These are phyloP conservation scores for Drosophila vallismaia DNA, from an alignment of 2,888 invertebrate species.

Conservation along the genomic window DNA sequence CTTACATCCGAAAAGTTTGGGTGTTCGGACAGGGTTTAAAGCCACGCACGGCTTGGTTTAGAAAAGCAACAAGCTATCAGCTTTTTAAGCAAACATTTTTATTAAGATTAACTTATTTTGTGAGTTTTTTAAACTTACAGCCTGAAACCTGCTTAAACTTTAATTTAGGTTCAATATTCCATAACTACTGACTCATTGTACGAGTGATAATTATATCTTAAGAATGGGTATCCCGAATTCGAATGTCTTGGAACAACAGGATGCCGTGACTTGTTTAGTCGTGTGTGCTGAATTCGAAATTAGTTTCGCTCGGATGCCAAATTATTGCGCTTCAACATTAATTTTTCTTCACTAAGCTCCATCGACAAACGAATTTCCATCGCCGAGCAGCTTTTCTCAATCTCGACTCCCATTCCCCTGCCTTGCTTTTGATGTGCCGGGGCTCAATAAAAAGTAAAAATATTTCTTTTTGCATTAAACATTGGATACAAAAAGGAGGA, in stretches of 20 bases:
- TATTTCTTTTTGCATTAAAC: slow-evolving; percentile 66
- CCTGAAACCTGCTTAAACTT: not conserved
- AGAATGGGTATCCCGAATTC: slow-evolving; percentile 1
- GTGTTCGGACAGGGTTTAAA: slow-evolving; percentile 11
- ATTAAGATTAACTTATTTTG: not conserved
- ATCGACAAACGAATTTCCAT: slow-evolving; percentile 33
- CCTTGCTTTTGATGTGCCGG: slow-evolving; percentile 33
- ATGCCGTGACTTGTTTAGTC: slow-evolving; percentile 24
- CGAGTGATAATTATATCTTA: not conserved
- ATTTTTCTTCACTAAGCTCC: slow-evolving; percentile 8
- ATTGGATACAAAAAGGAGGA: slow-evolving; percentile 15
- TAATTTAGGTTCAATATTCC: not conserved
- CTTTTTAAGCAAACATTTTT: slow-evolving; percentile 1
- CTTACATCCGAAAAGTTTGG: slow-evolving; percentile 15
- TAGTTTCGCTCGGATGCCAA: slow-evolving; percentile 50
- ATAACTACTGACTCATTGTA: not conserved
- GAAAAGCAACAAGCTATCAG: slow-evolving; percentile 31
- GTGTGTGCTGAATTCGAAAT: slow-evolving; percentile 69
- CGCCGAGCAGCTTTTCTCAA: slow-evolving; percentile 19
- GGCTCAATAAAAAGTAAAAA: slow-evolving; percentile 65
- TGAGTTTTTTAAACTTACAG: not conserved
- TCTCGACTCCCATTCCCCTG: too few species aligned
- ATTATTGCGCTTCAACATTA: slow-evolving; percentile 49
- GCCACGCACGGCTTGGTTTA: slow-evolving; percentile 26
- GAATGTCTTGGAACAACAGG: not conserved